A percentile compares a stretch with the other conserved stretches of the same genome.
These are phyloP conservation scores for Balearica regulorum DNA, from an alignment of 2,797 vertebrate species.

Conservation along the genomic window DNA sequence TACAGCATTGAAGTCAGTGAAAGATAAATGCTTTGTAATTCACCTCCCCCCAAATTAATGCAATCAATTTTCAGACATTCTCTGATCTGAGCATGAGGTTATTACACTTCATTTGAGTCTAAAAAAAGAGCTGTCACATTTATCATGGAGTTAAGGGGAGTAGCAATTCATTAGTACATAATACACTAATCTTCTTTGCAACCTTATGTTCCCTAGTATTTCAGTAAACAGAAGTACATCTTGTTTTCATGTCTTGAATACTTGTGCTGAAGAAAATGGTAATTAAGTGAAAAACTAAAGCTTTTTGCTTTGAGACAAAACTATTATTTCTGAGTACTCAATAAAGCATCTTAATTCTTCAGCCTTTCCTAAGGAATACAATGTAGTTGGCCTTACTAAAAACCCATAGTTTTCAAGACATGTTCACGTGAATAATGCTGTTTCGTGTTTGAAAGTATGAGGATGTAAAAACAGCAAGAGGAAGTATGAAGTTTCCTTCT, in stretches of 20 bases:
- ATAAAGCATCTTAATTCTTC: background rate
- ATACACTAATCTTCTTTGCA: background rate
- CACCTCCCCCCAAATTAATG: background rate
- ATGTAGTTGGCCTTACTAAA: background rate
- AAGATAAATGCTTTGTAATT: background rate
- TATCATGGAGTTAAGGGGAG: background rate
- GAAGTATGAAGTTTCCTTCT: constrained; percentile 25
- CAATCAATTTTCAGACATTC: background rate
- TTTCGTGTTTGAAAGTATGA: background rate
- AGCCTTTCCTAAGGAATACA: background rate
- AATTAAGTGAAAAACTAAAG: background rate
- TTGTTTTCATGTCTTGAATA: background rate
- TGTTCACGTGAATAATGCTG: background rate
- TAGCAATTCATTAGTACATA: background rate
- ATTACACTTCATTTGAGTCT: background rate
- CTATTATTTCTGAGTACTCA: background rate
- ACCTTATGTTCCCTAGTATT: background rate
- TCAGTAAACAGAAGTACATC: background rate
- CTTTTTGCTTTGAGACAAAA: background rate
- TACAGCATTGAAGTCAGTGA: background rate
- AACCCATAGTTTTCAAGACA: background rate
- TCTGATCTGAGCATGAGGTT: background rate
- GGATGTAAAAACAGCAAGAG: constrained; percentile 28
- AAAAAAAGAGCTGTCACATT: background rate
- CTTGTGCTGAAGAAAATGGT: background rate